These are phyloP conservation scores for Channallabes apus DNA, from an alignment of 2,797 vertebrate genomes.

Conservation along the genomic window DNA sequence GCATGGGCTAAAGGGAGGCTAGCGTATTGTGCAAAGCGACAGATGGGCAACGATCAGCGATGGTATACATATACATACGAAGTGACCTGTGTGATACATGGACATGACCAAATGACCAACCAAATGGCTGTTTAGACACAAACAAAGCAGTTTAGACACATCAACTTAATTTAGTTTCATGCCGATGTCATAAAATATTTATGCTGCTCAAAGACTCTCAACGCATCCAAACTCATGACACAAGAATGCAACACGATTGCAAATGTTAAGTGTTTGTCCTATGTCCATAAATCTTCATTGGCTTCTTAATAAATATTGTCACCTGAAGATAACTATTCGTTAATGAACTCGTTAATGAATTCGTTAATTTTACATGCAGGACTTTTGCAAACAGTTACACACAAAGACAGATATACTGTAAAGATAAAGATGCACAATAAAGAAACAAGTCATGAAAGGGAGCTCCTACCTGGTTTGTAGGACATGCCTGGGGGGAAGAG, in stretches of 20 bases:
- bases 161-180: background rate
- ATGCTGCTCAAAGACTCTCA: background rate
- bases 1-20: no score
- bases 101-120: background rate
- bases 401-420: constrained; percentile 28
- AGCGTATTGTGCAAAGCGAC: background rate
- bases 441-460: constrained; percentile 3
- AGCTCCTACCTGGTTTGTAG: constrained; percentile 94
- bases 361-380: background rate
- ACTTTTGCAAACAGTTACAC: background rate
- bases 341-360: background rate
- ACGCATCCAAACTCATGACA: background rate
- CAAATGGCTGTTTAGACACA: background rate
- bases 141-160: background rate
- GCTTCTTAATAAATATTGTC: no score
- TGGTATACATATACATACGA: no score
- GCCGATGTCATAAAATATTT: background rate
- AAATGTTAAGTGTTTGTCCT: background rate
- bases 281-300: background rate
- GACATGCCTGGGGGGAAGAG: constrained; percentile 98
- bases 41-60: background rate
- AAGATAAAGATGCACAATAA: constrained; percentile 40
- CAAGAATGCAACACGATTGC: no score
- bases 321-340: background rate
- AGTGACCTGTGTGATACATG: background rate